Evolutionary conservation across 2,797 vertebrate genomes (phyloP).

Genomic region (Garrulus glandarius): DNA sequence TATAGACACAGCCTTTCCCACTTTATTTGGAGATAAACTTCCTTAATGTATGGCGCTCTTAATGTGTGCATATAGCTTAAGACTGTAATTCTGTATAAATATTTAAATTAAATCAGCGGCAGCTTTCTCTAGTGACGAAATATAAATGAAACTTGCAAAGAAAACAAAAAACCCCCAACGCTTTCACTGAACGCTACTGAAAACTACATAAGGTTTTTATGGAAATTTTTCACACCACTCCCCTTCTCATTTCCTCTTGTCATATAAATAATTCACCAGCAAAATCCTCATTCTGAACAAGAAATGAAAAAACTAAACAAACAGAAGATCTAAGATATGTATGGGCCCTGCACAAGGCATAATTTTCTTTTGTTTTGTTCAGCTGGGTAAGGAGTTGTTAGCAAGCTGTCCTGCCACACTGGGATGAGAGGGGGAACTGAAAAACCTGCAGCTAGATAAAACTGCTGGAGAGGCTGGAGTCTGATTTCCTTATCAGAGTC

Average conservation of each 20-base stretch:
- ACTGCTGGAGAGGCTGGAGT: not conserved
- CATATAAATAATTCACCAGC: conserved; percentile 72
- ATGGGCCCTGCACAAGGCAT: not conserved
- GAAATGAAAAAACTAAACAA: conserved; percentile 36
- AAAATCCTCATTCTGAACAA: conserved; percentile 30
- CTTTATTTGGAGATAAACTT: conserved; percentile 5
- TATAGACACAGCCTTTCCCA: conserved; percentile 6
- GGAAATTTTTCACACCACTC: conserved; percentile 37
- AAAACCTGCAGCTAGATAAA: not conserved
- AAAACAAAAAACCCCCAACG: conserved; percentile 9
- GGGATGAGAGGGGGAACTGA: not conserved
- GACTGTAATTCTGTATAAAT: conserved; percentile 49
- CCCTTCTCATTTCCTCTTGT: conserved; percentile 13
- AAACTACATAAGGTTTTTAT: conserved; percentile 14
- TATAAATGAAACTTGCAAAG: conserved; percentile 52
- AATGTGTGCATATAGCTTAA: not conserved
- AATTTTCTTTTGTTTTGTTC: not conserved
- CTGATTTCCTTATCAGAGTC: conserved; percentile 8
- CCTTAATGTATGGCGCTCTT: not conserved
- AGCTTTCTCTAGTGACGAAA: conserved; percentile 12
- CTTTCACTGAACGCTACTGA: conserved; percentile 10
- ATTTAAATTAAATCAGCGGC: conserved; percentile 67
- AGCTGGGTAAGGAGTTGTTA: not conserved
- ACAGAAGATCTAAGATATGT: not conserved
- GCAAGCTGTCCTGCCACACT: not conserved